A percentile compares a stretch with the other conserved stretches of the same genome.
Evolutionary conservation across 2,113 vertebrate genomes (phyloP).

Genomic region (Smithornis capensis): DNA sequence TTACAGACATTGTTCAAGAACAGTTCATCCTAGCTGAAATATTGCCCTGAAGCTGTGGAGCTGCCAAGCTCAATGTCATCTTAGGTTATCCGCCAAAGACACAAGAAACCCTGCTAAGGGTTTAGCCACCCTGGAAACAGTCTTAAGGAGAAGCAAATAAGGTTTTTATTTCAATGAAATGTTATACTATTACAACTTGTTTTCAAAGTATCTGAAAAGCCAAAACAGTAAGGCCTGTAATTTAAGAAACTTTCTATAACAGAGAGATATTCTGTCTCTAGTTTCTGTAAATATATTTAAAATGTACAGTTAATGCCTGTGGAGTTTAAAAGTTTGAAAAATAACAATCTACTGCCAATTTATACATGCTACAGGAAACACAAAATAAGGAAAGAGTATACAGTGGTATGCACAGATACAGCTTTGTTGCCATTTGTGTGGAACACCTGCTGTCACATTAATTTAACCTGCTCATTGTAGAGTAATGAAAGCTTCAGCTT

Average conservation of each 20-base stretch:
- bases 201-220: not conserved
- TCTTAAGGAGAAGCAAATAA: constrained; percentile 4
- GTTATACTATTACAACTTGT: not conserved
- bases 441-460: not conserved
- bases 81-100: constrained; percentile 53
- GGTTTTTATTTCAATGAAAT: not conserved
- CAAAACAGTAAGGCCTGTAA: not conserved
- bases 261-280: not conserved
- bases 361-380: not conserved
- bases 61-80: constrained; percentile 59
- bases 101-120: not conserved
- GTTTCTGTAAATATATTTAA: not conserved
- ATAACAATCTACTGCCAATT: not conserved
- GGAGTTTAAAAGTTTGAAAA: not conserved
- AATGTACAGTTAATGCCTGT: not conserved
- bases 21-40: constrained; percentile 62
- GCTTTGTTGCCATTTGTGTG: not conserved
- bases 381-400: not conserved
- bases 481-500: not conserved
- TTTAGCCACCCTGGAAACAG: constrained; percentile 5
- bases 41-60: constrained; percentile 41
- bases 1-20: constrained; percentile 59
- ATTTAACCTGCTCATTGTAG: not conserved
- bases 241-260: not conserved
- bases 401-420: not conserved